phyloP scores from a whole-genome alignment of 2,888 invertebrate species.

The Coenonympha arcania region DNA sequence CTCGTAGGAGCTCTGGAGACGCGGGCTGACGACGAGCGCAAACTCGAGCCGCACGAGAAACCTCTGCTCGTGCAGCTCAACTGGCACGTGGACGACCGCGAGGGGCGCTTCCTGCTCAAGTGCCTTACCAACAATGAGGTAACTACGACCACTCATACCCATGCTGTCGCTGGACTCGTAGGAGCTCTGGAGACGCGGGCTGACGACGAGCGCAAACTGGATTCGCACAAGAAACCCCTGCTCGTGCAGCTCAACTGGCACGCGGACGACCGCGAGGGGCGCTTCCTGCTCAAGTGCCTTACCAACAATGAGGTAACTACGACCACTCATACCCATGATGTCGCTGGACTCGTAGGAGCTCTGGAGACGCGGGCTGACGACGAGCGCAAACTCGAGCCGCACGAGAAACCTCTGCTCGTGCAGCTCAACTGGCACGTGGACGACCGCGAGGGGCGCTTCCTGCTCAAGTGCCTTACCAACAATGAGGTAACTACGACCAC shows the following conservation, averaged over 20 bases:
- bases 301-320: conserved; percentile 94
- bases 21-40: conserved; percentile 88
- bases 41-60: conserved; percentile 91
- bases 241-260: conserved; percentile 99
- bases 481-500: too few species aligned
- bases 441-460: conserved; percentile 97
- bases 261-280: conserved; percentile 97
- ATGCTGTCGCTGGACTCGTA: conserved; percentile 89
- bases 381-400: too few species aligned
- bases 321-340: conserved; percentile 98
- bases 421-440: conserved; percentile 99
- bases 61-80: conserved; percentile 97
- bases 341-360: conserved; percentile 83
- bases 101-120: conserved; percentile 95
- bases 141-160: conserved; percentile 97
- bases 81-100: conserved; percentile 99
- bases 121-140: conserved; percentile 90
- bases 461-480: conserved; percentile 91
- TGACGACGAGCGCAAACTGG: too few species aligned
- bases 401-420: too few species aligned
- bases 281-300: conserved; percentile 93
- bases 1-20: too few species aligned
- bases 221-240: too few species aligned
- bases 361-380: too few species aligned
- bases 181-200: too few species aligned